Conservation (phyloP, 1,140 invertebrate genomes). For the Temnothorax curvispinosus region DNA sequence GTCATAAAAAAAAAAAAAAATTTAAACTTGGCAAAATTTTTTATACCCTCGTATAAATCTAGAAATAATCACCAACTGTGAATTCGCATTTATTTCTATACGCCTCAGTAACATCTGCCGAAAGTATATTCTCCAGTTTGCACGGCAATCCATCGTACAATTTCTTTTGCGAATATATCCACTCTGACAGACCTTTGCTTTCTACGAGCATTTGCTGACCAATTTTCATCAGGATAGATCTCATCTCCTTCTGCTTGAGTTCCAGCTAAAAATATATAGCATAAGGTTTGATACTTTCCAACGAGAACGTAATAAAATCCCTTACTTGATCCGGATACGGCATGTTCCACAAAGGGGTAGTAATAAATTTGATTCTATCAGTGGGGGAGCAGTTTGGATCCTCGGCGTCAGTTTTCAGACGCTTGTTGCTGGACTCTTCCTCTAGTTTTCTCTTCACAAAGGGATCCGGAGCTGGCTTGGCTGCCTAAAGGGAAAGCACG, state of each 20-base stretch:
- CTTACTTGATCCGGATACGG: conserved; percentile 92
- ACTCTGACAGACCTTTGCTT: conserved; percentile 86
- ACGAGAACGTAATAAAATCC: background rate
- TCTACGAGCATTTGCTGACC: conserved; percentile 88
- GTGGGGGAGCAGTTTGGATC: conserved; percentile 83
- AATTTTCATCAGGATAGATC: conserved; percentile 87
- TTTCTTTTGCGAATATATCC: conserved; percentile 87
- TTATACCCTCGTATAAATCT: background rate
- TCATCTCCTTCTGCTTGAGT: conserved; percentile 89
- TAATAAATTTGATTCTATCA: conserved; percentile 89
- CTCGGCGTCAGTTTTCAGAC: conserved; percentile 84
- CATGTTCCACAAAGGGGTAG: conserved; percentile 91
- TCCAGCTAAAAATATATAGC: conserved; percentile 87
- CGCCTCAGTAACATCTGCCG: conserved; percentile 86
- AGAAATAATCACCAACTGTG: conserved; percentile 90
- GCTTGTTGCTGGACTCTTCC: conserved; percentile 83
- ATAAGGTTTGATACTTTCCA: background rate
- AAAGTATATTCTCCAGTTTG: conserved; percentile 87
- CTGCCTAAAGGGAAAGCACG: conserved; percentile 83
- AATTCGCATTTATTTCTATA: conserved; percentile 99
- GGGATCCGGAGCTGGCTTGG: conserved; percentile 93
- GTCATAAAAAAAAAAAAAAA: conserved; percentile 45
- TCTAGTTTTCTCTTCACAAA: conserved; percentile 89
- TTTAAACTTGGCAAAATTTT: conserved; percentile 8
- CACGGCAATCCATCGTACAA: conserved; percentile 86